Base-by-base conservation (phyloP, 2,113 vertebrate genomes). In the Tauraco erythrolophus region DNA sequence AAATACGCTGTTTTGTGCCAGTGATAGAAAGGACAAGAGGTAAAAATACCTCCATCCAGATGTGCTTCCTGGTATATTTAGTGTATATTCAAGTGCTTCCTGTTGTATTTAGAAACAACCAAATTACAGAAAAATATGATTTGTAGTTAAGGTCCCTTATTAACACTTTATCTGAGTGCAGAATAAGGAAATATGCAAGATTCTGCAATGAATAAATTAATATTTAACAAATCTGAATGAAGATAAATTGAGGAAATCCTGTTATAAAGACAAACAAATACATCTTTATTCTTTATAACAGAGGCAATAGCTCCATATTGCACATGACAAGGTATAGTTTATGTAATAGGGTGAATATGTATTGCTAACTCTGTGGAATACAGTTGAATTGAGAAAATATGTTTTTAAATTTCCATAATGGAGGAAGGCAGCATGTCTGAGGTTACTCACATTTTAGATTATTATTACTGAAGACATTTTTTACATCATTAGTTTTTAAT, bases 401-500 rank as follows among this genome's bases (percentile, higher is more conserved):
- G 25, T 91, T 94, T 94, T 81, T n/a, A 56, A 84, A 96, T 97
- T 96, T 94, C 83, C 88, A 84, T 96, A 96, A 96, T 94, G 80
- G 91, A 92, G 74, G 45, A 96, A 96, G 77, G 86, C 96, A 96
- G 88, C 80, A 95, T 92, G 86, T 92, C 86, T 95, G 86, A 95
- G 92, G 91, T 94, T 95, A 97, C 77, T 92, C 86, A 60, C 60
- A 69, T 79, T 92, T 96, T 94, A 94, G 77, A 97, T 96, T 95
- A 94, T 95, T 95, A 92, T 89, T 94, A 41, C 80, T 95, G 84
- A 95, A 91, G 88, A 76, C 65, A 84, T 97, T 95, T 97, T 94
- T 96, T 91, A 89, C 95, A 95, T 94, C 95, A 95, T 97, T 97
- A 95, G 91, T 91, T 97, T 97, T 97, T 96, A 94, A 95, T 96